Base-by-base conservation (phyloP, 2,888 invertebrate genomes). In the Aleiodes alternator region DNA sequence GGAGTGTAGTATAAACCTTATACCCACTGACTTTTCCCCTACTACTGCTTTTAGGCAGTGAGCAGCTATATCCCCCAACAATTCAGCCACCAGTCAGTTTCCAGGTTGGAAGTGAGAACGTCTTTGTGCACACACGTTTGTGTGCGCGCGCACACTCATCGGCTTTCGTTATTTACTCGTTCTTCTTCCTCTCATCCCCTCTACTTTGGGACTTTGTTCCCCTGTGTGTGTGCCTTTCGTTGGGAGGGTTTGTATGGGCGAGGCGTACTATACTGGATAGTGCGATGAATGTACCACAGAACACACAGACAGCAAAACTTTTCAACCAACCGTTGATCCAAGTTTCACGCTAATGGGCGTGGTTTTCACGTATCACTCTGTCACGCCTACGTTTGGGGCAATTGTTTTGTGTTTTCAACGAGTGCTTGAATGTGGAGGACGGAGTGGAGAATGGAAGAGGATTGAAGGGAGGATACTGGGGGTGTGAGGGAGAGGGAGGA, bases 281-380 rank as follows among this genome's bases (percentile, higher is more conserved):
- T 23, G 3, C 43, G 43, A 43, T 43, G 43, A 43, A 43, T 43
- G 43, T 43, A 9, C 43, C 43, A 11, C 43, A 14, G 43, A 43
- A 48, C 79, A 79, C 56, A 76, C 79, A 43, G 76, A 23, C 23
- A 23, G 23, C 23, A 23, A 43, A 43, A 43, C 43, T 43, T 43
- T 43, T 43, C 78, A 82, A 91, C 87, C 88, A 90, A 75, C 79
- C 77, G 80, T 83, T 86, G 50, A 57, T 69, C 56, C 57, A 55
- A 53, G 71, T 72, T 57, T 79, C 77, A 78, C 76, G 71, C n/a
- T 9, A 56, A 50, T 70, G 69, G 69, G 78, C 75, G 71, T 38
- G 72, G 64, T 59, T 69, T 61, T 43, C 43, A 59, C 59, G 43
- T 48, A 55, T 43, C 64, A 59, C 69, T 70, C 38, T 29, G 56